These are phyloP conservation scores for Spodoptera littoralis DNA, from an alignment of 2,888 invertebrate species.

Conservation along the genomic window DNA sequence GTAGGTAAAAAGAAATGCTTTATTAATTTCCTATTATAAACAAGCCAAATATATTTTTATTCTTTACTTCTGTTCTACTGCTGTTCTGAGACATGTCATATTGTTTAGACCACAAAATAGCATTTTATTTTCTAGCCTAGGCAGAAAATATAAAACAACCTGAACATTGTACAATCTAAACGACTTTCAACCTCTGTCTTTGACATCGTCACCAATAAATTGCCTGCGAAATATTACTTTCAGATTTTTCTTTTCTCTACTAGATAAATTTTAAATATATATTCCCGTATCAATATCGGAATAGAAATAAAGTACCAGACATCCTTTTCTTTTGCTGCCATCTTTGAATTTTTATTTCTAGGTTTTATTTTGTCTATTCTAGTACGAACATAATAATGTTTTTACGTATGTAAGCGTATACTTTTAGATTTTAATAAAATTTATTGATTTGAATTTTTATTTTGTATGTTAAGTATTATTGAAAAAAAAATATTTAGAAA, in stretches of 20 bases:
- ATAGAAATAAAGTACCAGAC: constrained; percentile 19
- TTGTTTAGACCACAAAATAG: background rate
- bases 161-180: constrained; percentile 30
- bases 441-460: no score
- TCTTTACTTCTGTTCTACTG: no score
- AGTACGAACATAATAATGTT: no score
- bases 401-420: no score
- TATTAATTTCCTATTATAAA: no score
- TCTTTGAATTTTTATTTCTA: constrained; percentile 3
- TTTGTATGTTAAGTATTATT: no score
- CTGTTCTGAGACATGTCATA: background rate
- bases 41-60: no score
- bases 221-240: constrained; percentile 47
- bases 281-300: constrained; percentile 20
- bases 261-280: constrained; percentile 31
- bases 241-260: constrained; percentile 28
- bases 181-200: constrained; percentile 39
- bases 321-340: constrained; percentile 1
- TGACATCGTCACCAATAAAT: constrained; percentile 50
- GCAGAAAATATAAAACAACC: constrained; percentile 20
- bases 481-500: no score
- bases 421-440: no score
- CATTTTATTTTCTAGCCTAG: background rate
- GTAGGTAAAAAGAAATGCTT: no score
- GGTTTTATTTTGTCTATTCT: no score